phyloP scores from a whole-genome alignment of 2,113 vertebrate genomes.

The Anthoscopus minutus region DNA sequence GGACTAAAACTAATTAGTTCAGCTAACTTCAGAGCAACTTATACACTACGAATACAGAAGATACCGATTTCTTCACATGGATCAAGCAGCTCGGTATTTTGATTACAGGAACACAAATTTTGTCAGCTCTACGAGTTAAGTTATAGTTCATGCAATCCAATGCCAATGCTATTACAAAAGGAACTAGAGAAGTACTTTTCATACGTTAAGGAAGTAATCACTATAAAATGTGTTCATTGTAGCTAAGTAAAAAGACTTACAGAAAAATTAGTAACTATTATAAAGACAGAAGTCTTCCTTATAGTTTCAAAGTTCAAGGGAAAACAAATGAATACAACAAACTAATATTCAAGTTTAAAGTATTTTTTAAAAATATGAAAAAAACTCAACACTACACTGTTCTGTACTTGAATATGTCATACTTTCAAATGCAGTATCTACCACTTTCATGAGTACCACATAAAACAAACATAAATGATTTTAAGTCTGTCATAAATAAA shows the following conservation, averaged over 20 bases:
- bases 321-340: background rate
- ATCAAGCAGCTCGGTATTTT: background rate
- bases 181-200: background rate
- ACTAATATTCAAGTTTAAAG: background rate
- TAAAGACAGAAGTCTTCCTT: background rate
- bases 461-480: background rate
- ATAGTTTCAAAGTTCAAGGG: background rate
- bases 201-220: background rate
- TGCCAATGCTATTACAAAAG: background rate
- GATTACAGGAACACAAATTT: background rate
- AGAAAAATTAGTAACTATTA: background rate
- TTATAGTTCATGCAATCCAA: background rate
- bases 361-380: background rate
- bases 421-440: background rate
- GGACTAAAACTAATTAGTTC: background rate
- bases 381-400: background rate
- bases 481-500: background rate
- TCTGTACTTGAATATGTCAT: background rate
- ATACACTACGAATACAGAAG: background rate
- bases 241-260: background rate
- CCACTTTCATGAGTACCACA: background rate
- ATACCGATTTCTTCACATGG: background rate
- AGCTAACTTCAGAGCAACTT: background rate
- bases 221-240: background rate
- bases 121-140: background rate